A percentile compares a stretch with the other conserved stretches of the same genome.
Evolutionary conservation across 1,140 invertebrate genomes (phyloP).

Genomic region (Samia ricini): DNA sequence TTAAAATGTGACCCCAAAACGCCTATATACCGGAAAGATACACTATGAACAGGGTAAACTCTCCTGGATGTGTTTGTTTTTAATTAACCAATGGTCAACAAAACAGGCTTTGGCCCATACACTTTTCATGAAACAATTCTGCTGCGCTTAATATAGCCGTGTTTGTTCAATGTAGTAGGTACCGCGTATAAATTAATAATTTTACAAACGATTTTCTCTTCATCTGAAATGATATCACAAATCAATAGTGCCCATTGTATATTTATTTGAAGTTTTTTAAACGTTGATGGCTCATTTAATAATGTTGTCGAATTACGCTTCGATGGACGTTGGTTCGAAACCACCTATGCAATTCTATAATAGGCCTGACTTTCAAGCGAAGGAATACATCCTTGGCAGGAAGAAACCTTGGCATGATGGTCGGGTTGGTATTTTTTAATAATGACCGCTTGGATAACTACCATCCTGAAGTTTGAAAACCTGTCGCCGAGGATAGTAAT

Average conservation of each 20-base stretch:
- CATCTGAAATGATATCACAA: not conserved
- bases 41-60: conserved; percentile 40
- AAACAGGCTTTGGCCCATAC: conserved; percentile 30
- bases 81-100: conserved; percentile 51
- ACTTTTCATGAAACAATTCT: conserved; percentile 45
- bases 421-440: too few species aligned
- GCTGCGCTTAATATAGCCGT: conserved; percentile 36
- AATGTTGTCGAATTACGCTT: too few species aligned
- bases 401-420: too few species aligned
- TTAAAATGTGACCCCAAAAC: conserved; percentile 11
- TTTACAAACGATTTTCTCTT: conserved; percentile 5
- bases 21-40: conserved; percentile 23
- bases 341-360: too few species aligned
- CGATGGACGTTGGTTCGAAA: too few species aligned
- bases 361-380: too few species aligned
- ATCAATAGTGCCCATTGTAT: not conserved
- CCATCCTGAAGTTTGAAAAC: too few species aligned
- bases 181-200: conserved; percentile 23
- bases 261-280: too few species aligned
- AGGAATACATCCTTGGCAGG: too few species aligned
- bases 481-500: too few species aligned
- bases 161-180: conserved; percentile 21
- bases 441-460: too few species aligned
- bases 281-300: too few species aligned
- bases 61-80: conserved; percentile 41